Conservation (phyloP, 2,797 vertebrate genomes). For the Etheostoma perlongum region DNA sequence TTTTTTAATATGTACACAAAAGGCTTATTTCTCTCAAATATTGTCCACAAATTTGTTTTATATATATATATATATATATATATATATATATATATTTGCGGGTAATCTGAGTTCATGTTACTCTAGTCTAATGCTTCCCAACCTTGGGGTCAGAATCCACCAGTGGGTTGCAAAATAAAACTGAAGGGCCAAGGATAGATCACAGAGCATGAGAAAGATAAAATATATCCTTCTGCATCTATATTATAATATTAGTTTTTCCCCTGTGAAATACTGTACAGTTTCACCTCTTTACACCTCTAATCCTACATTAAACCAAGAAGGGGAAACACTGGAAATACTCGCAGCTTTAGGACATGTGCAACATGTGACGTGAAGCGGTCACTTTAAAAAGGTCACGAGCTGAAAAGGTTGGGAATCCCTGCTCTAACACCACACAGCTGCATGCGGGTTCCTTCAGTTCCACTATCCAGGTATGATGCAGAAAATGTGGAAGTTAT, state of each 20-base stretch:
- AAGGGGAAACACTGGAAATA: neutral
- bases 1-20: no score
- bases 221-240: neutral
- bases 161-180: conserved; percentile 1
- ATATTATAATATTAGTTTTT: neutral
- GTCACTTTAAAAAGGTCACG: conserved; percentile 13
- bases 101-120: neutral
- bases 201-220: neutral
- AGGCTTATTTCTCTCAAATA: no score
- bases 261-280: neutral
- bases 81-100: neutral
- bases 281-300: neutral
- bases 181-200: neutral
- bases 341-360: neutral
- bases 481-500: conserved; percentile 19
- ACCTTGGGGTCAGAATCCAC: neutral
- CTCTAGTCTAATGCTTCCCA: neutral
- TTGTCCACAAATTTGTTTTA: no score
- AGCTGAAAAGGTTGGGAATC: neutral
- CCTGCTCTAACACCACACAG: conserved; percentile 11
- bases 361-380: conserved; percentile 8
- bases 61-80: no score
- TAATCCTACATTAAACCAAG: neutral
- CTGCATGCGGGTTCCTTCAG: conserved; percentile 20
- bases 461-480: conserved; percentile 36